Evolutionary conservation across 1,140 invertebrate species (phyloP).

Genomic region (Druon quercuslanigerum): DNA sequence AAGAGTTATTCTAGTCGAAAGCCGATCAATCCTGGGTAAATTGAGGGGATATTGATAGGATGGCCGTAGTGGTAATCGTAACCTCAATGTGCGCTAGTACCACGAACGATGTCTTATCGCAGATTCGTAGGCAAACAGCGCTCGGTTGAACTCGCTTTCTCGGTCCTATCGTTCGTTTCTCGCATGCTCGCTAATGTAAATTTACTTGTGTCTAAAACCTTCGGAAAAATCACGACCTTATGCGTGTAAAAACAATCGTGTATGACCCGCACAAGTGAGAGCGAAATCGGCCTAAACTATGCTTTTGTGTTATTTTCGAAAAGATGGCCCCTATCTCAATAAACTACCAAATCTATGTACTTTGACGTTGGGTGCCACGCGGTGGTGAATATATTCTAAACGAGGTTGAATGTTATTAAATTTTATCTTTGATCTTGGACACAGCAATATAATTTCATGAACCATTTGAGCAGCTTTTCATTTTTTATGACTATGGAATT

Average conservation of each 20-base stretch:
- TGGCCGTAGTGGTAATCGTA: background rate
- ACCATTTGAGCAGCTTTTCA: no score
- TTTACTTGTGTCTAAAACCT: background rate
- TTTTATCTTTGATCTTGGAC: no score
- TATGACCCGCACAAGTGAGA: background rate
- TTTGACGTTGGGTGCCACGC: no score
- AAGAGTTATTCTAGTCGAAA: no score
- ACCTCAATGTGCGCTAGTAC: background rate
- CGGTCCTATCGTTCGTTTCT: background rate
- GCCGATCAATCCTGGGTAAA: no score
- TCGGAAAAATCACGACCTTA: no score
- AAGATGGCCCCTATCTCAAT: background rate
- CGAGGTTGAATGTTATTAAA: no score
- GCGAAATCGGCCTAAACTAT: background rate
- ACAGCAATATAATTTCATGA: no score
- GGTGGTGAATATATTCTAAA: no score
- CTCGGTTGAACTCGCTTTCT: slow-evolving; percentile 42
- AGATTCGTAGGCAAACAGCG: slow-evolving; percentile 38
- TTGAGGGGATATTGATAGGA: no score
- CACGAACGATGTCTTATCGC: background rate
- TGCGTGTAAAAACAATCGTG: background rate
- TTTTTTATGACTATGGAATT: no score
- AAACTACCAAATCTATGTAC: no score
- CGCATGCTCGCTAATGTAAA: background rate
- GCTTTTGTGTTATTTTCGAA: background rate